phyloP scores from a whole-genome alignment of 2,113 vertebrate genomes.

The Albula goreensis region DNA sequence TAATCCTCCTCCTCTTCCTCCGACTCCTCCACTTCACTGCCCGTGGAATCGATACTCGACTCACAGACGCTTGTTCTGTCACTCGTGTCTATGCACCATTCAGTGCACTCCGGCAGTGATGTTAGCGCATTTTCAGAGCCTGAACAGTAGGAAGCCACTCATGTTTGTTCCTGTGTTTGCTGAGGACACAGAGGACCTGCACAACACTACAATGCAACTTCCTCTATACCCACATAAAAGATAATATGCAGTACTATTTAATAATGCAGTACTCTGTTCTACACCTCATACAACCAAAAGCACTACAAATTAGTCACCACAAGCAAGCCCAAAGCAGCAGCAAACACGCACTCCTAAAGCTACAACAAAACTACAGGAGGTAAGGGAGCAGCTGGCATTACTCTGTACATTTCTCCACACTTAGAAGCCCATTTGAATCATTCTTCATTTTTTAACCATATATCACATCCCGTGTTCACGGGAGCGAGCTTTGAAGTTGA shows the following conservation, averaged over 20 bases:
- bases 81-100: slow-evolving; percentile 21
- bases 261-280: background rate
- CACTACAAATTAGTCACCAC: background rate
- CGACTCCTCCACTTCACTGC: background rate
- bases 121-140: slow-evolving; percentile 79
- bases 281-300: background rate
- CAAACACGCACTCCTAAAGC: background rate
- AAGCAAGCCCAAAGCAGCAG: background rate
- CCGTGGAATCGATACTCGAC: background rate
- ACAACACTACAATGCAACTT: background rate
- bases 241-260: too few species aligned
- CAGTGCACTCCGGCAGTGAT: slow-evolving; percentile 60
- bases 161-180: background rate
- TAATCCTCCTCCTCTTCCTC: slow-evolving; percentile 40
- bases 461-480: too few species aligned
- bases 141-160: slow-evolving; percentile 54
- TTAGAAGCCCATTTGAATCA: background rate
- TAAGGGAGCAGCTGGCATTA: background rate
- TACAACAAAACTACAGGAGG: background rate
- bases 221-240: background rate
- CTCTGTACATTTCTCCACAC: background rate
- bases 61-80: background rate
- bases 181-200: background rate
- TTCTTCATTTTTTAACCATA: too few species aligned
- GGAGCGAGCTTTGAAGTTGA: background rate